Evolutionary conservation across 1,140 invertebrate genomes (phyloP).

Genomic region (Lithobius niger): DNA sequence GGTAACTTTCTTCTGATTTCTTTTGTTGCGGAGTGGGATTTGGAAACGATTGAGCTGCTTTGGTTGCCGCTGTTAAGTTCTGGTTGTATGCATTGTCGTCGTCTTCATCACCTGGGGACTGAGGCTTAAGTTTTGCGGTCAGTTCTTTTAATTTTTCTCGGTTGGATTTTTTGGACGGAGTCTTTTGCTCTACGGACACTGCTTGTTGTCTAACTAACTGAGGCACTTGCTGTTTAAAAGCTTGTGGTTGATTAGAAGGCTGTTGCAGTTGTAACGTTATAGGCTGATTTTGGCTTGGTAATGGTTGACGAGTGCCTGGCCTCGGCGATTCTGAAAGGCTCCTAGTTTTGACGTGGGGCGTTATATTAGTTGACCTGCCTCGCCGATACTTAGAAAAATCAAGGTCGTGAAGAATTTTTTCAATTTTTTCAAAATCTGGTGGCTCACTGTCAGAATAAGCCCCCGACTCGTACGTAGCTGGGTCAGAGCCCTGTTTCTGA

Average conservation of each 20-base stretch:
- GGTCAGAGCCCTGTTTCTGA: neutral
- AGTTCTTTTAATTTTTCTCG: slow-evolving; percentile 51
- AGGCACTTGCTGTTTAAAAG: too few relatives aligned
- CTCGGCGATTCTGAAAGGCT: slow-evolving; percentile 3
- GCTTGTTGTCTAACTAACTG: slow-evolving; percentile 13
- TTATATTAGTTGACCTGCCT: neutral
- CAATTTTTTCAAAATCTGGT: slow-evolving; percentile 19
- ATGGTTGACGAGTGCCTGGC: slow-evolving; percentile 18
- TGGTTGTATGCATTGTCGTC: too few relatives aligned
- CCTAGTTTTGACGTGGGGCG: neutral
- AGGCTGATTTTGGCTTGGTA: slow-evolving; percentile 25
- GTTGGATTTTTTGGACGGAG: slow-evolving; percentile 25
- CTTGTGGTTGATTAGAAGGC: slow-evolving; percentile 29
- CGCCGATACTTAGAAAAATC: slow-evolving; percentile 42
- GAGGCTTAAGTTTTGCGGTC: slow-evolving; percentile 50
- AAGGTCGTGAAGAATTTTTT: slow-evolving; percentile 47
- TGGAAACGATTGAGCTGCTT: too few relatives aligned
- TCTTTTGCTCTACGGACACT: neutral
- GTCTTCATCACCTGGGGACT: too few relatives aligned
- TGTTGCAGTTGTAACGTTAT: slow-evolving; percentile 15
- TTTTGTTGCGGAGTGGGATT: neutral
- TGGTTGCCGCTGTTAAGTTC: too few relatives aligned
- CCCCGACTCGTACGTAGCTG: neutral
- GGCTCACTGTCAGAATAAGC: slow-evolving; percentile 13
- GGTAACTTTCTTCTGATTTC: slow-evolving; percentile 3